A percentile compares a stretch with the other conserved stretches of the same genome.
Conservation (phyloP, 2,113 vertebrate genomes). For the Vanacampus margaritifer region DNA sequence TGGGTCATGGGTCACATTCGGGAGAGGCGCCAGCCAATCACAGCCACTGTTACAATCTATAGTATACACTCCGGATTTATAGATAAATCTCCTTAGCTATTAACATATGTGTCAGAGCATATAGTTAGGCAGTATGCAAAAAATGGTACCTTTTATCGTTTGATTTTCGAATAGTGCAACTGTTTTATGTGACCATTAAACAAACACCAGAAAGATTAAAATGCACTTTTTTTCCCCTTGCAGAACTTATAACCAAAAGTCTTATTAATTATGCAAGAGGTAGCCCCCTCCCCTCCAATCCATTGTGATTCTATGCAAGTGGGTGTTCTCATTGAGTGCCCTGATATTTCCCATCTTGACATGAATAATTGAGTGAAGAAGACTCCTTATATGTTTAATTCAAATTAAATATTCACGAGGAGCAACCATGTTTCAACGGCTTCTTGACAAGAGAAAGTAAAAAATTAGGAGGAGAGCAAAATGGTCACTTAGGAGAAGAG, state of each 20-base stretch:
- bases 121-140: neutral
- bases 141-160: neutral
- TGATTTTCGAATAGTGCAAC: neutral
- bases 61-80: neutral
- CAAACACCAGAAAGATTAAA: neutral
- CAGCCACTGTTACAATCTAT: too few species aligned
- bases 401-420: constrained; percentile 61
- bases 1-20: too few species aligned
- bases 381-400: constrained; percentile 63
- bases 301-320: constrained; percentile 4
- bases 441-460: constrained; percentile 38
- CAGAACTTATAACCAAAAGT: neutral
- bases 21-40: too few species aligned
- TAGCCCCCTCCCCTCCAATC: neutral
- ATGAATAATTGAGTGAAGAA: constrained; percentile 59
- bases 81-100: neutral
- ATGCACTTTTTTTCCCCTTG: neutral
- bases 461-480: constrained; percentile 24
- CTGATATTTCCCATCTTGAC: constrained; percentile 33
- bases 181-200: neutral
- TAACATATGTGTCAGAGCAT: neutral
- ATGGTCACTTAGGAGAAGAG: constrained; percentile 37
- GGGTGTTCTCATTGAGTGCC: constrained; percentile 14
- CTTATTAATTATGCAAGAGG: constrained; percentile 22
- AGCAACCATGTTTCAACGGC: constrained; percentile 42